Conservation (phyloP, 2,888 invertebrate species). For the Dasysyrphus albostriatus region DNA sequence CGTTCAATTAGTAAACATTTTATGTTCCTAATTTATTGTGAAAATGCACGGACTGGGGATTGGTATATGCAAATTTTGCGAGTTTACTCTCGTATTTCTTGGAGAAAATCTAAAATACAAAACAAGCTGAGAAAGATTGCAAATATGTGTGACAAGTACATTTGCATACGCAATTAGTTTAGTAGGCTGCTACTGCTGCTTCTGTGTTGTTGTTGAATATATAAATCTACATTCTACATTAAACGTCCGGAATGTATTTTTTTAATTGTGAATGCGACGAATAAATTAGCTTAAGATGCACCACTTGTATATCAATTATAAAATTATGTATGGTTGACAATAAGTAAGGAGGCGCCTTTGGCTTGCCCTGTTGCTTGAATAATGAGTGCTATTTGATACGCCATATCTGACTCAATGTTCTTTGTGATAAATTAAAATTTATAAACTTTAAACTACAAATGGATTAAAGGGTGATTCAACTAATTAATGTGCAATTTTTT, state of each 20-base stretch:
- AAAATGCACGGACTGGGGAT: slow-evolving; percentile 25
- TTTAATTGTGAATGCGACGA: slow-evolving; percentile 54
- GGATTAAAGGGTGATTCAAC: slow-evolving; percentile 22
- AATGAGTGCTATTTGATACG: slow-evolving; percentile 12
- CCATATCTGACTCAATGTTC: slow-evolving; percentile 13
- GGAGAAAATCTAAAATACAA: slow-evolving; percentile 2
- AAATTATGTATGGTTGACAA: slow-evolving; percentile 49
- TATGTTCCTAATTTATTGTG: slow-evolving; percentile 31
- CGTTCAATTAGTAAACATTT: slow-evolving; percentile 58
- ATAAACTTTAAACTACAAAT: slow-evolving; percentile 7
- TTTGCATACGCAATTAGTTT: slow-evolving; percentile 73
- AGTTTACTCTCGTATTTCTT: slow-evolving; percentile 7
- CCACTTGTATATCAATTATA: slow-evolving; percentile 68
- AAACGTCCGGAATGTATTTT: slow-evolving; percentile 61
- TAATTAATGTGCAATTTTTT: background rate
- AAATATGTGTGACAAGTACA: slow-evolving; percentile 49
- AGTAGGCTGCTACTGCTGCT: slow-evolving; percentile 47
- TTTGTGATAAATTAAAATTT: slow-evolving; percentile 15
- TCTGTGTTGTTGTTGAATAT: background rate
- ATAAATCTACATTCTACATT: background rate
- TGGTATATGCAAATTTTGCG: slow-evolving; percentile 48
- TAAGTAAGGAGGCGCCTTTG: slow-evolving; percentile 61
- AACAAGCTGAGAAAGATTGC: slow-evolving; percentile 3
- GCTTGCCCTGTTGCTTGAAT: slow-evolving; percentile 37
- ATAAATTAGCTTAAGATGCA: slow-evolving; percentile 71